A percentile compares a stretch with the other conserved stretches of the same genome.
Conservation (phyloP, 2,888 invertebrate species). For the Hypomecis atomaria region DNA sequence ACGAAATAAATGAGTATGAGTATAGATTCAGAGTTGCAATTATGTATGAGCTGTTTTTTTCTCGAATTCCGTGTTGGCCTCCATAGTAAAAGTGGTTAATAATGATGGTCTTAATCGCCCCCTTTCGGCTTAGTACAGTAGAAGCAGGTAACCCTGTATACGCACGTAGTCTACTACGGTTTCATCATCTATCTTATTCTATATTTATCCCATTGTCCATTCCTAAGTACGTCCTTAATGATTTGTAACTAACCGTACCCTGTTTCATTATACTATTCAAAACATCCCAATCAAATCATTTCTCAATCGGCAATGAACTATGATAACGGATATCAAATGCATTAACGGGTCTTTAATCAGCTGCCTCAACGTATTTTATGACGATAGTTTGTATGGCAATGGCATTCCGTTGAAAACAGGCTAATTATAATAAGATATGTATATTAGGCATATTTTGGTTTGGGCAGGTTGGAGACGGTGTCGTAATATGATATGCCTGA, state of each 20-base stretch:
- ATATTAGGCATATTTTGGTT: conserved; percentile 14
- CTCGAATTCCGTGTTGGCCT: no score
- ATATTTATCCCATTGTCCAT: neutral
- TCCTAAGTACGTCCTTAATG: no score
- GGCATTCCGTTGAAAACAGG: conserved; percentile 41
- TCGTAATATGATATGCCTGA: neutral
- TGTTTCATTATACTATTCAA: conserved; percentile 20
- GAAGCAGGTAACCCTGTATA: no score
- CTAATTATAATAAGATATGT: conserved; percentile 41
- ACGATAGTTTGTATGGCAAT: conserved; percentile 32
- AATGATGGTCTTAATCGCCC: no score
- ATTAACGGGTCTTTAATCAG: conserved; percentile 44
- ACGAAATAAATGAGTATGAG: no score
- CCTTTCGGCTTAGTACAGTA: no score
- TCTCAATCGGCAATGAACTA: conserved; percentile 25
- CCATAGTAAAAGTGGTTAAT: no score
- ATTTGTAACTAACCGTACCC: neutral
- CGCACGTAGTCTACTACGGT: no score
- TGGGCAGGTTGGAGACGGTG: conserved; percentile 10
- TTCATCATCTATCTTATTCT: no score
- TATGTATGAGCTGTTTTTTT: no score
- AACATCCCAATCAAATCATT: conserved; percentile 18
- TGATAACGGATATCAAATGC: conserved; percentile 39
- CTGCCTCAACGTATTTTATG: conserved; percentile 39
- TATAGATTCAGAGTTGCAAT: no score